Percentiles rank a stretch among this genome's conserved stretches.
These are phyloP conservation scores for Tenebrosternarchus preto DNA, from an alignment of 2,113 vertebrate genomes.

Conservation along the genomic window DNA sequence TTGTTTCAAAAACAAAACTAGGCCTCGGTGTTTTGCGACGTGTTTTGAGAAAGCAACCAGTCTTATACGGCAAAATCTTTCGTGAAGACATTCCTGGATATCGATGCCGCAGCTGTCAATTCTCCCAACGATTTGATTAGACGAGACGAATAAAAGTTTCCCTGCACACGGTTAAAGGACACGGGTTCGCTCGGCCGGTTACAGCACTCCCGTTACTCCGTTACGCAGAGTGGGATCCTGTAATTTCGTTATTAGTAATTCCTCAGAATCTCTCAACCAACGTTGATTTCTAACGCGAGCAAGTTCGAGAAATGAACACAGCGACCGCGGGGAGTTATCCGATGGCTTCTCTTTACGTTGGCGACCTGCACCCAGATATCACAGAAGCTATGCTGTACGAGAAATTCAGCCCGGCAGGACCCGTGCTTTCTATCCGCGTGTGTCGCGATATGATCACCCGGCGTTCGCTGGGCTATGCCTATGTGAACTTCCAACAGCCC, in stretches of 20 bases:
- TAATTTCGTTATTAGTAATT: too few species aligned
- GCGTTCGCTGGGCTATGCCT: constrained; percentile 94
- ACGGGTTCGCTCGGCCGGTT: not conserved
- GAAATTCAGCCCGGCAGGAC: constrained; percentile 98
- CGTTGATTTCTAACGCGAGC: too few species aligned
- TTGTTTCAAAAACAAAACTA: constrained; percentile 39
- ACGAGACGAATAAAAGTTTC: constrained; percentile 51
- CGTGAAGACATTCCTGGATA: constrained; percentile 30
- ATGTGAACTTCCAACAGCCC: constrained; percentile 98
- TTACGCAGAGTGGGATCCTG: not conserved
- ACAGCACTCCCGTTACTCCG: too few species aligned
- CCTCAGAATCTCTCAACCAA: too few species aligned
- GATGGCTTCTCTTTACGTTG: constrained; percentile 98
- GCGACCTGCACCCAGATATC: constrained; percentile 97
- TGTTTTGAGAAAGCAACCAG: too few species aligned
- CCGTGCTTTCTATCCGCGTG: constrained; percentile 97
- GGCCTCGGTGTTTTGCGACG: not conserved
- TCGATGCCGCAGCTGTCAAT: constrained; percentile 38
- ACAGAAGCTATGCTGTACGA: constrained; percentile 99
- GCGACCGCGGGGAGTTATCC: constrained; percentile 85
- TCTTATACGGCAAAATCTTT: not conserved
- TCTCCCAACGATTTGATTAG: too few species aligned
- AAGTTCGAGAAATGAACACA: constrained; percentile 69
- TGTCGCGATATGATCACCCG: constrained; percentile 99
- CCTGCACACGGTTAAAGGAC: constrained; percentile 15